Conservation (phyloP, 2,888 invertebrate genomes). For the Drosophila antonietae region DNA sequence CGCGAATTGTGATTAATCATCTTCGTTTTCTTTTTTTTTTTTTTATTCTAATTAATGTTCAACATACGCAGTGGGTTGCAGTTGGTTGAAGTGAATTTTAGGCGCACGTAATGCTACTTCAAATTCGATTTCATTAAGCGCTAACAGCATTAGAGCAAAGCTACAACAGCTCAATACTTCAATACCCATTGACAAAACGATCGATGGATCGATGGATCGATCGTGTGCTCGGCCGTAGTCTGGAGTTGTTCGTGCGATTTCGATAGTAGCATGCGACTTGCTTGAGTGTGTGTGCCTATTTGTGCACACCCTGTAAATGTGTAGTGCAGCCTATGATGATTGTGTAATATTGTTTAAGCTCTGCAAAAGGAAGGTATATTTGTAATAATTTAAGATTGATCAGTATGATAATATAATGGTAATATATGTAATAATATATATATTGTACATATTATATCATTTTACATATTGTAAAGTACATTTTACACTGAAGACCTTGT, state of each 20-base stretch:
- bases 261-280: constrained; percentile 27
- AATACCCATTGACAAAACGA: constrained; percentile 50
- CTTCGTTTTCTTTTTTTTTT: constrained; percentile 23
- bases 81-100: constrained; percentile 9
- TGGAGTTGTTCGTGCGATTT: constrained; percentile 48
- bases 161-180: constrained; percentile 59
- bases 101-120: constrained; percentile 37
- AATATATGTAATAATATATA: not conserved
- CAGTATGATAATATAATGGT: not conserved
- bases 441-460: not conserved
- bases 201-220: constrained; percentile 70
- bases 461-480: not conserved
- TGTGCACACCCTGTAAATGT: not conserved
- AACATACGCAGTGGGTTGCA: constrained; percentile 59
- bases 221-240: constrained; percentile 54
- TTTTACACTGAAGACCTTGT: not conserved
- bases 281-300: not conserved
- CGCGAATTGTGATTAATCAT: constrained; percentile 71
- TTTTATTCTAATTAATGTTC: constrained; percentile 47
- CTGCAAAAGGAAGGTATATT: not conserved
- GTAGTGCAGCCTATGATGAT: not conserved
- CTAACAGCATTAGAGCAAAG: constrained; percentile 42
- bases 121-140: constrained; percentile 50
- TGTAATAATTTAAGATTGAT: not conserved
- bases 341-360: not conserved